phyloP scores from a whole-genome alignment of 2,797 vertebrate genomes.

The Acridotheres tristis region DNA sequence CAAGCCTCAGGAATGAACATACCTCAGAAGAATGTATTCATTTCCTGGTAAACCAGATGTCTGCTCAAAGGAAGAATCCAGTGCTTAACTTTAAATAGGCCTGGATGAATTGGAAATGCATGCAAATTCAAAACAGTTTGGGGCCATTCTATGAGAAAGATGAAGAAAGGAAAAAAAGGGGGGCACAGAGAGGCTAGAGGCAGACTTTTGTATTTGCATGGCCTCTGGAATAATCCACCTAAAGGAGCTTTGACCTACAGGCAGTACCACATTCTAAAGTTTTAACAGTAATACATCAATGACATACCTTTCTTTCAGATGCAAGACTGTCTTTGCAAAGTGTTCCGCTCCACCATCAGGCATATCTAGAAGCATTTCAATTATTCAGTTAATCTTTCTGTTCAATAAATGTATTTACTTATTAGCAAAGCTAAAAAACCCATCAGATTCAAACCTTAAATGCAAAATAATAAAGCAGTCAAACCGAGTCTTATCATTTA shows the following conservation, averaged over 20 bases:
- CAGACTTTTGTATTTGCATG: background rate
- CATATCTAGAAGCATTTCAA: conserved; percentile 81
- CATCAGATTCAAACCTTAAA: background rate
- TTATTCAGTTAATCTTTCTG: conserved; percentile 1
- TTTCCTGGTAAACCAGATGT: background rate
- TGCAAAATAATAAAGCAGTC: background rate
- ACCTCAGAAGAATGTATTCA: background rate
- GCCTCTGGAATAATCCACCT: background rate
- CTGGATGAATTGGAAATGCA: background rate
- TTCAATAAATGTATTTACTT: background rate
- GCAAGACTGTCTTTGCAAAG: conserved; percentile 88
- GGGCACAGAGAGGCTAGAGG: background rate
- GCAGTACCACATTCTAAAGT: background rate
- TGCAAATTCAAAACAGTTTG: background rate
- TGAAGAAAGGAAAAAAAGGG: background rate
- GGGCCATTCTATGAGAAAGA: background rate
- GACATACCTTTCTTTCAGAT: conserved; percentile 89
- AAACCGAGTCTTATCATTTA: background rate
- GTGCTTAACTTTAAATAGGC: background rate
- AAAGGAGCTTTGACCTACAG: background rate
- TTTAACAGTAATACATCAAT: background rate
- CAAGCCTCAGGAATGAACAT: background rate
- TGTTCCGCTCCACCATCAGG: conserved; percentile 92
- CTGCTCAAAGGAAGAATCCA: background rate
- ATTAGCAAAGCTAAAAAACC: background rate